Percentiles rank a stretch among this genome's conserved stretches.
Conservation (phyloP, 2,888 invertebrate species). For the Plebejus argus region DNA sequence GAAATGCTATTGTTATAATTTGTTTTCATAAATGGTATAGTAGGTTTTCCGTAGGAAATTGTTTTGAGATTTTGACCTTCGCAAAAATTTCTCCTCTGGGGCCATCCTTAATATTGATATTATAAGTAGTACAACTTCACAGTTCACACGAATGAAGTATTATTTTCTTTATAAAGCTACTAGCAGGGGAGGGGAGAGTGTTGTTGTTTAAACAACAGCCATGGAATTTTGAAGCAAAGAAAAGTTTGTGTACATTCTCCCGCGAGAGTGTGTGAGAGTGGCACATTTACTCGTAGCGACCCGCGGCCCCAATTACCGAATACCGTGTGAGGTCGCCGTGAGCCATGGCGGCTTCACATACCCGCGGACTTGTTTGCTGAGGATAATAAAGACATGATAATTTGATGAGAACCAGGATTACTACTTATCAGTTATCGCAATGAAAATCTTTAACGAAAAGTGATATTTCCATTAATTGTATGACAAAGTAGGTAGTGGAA, state of each 20-base stretch:
- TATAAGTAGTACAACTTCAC: not conserved
- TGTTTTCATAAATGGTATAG: not conserved
- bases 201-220: not conserved
- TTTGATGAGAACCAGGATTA: not conserved
- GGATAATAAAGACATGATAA: not conserved
- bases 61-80: not conserved
- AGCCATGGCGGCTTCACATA: not conserved
- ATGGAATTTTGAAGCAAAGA: not conserved
- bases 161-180: not conserved
- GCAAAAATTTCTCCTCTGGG: not conserved
- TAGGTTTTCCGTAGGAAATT: not conserved
- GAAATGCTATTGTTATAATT: not conserved
- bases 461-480: not conserved
- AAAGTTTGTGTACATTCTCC: not conserved
- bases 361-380: not conserved
- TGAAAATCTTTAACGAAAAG: not conserved
- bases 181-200: not conserved
- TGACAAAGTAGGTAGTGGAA: too few species aligned
- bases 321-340: conserved; percentile 2
- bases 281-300: not conserved
- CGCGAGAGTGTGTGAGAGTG: conserved; percentile 6
- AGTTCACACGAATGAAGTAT: not conserved
- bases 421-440: not conserved
- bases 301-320: not conserved
- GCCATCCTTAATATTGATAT: too few species aligned